These are phyloP conservation scores for Grammomys dolichurus DNA, from an alignment of 2,113 vertebrate genomes.

Conservation along the genomic window DNA sequence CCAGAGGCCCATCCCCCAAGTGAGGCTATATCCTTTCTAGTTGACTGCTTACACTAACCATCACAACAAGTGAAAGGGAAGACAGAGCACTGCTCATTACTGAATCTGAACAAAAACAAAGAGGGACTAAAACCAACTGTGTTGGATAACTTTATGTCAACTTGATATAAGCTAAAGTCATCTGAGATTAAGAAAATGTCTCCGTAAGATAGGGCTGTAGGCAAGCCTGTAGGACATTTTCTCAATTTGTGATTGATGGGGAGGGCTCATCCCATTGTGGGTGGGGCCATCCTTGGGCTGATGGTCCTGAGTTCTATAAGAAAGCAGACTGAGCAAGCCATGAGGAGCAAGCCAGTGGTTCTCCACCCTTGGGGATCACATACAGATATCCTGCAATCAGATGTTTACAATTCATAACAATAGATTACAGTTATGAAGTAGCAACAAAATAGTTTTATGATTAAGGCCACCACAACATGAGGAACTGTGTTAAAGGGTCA, in stretches of 20 bases:
- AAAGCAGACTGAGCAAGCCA: background rate
- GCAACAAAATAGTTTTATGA: background rate
- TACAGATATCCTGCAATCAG: background rate
- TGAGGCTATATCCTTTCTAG: too few species aligned
- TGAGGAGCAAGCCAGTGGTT: background rate
- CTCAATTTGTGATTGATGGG: background rate
- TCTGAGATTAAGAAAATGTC: background rate
- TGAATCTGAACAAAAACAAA: background rate
- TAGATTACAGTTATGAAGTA: background rate
- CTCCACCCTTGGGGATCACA: too few species aligned
- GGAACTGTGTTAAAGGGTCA: background rate
- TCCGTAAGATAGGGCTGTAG: background rate
- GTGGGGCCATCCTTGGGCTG: background rate
- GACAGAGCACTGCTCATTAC: background rate
- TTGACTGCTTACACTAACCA: background rate
- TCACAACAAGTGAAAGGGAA: background rate
- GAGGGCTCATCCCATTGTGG: background rate
- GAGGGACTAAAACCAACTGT: background rate
- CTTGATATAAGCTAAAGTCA: background rate
- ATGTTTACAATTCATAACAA: background rate
- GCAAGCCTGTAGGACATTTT: background rate
- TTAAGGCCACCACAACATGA: background rate
- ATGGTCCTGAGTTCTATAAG: background rate
- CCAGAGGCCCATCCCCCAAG: background rate
- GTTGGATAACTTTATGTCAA: background rate